Evolutionary conservation across 2,888 invertebrate genomes (phyloP), one percentile per base, ranked within the genome.

Genomic region (Camponotus fellah): DNA sequence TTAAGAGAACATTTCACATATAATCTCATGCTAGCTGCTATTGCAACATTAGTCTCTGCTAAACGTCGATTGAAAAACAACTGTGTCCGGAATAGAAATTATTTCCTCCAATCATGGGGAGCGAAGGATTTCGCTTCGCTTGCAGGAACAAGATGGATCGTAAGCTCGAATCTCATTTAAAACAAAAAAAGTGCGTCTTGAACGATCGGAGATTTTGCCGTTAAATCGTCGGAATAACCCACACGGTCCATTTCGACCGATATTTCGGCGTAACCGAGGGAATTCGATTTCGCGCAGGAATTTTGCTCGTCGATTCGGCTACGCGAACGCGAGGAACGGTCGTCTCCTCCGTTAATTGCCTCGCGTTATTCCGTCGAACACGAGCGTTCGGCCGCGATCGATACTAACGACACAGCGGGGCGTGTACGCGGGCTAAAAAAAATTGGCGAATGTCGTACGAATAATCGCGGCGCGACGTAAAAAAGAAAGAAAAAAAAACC

Each of bases 261-360:
- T 40, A 77, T 32, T 68, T 66, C 32, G 14, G 17, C 43, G 40
- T 37, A 37, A 8, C 32, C 46, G 65, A 34, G 37, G 12, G 49
- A 80, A 80, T 49, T 80, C 21, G 21, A n/a, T 17, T 12, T 37
- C 10, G 53, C 53, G 12, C 14, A 40, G 64, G 64, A 58, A 76
- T 76, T 66, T 65, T 26, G 58, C 60, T 76, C 76, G 56, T 43
- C 58, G 58, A 66, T 46, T 66, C 37, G 65, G 53, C 40, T 65
- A 53, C 65, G 21, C 37, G 65, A 46, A 32, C 9, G 65, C 65
- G 32, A 62, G 34, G 26, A 26, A 26, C 32, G 62, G 60, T 17
- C 32, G 53, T 53, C 53, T 32, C 17, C 26, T 75, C 56, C 69
- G 72, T 46, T 82, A 82, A 88, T 88, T 83, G 84, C 81, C 66